A percentile compares a stretch with the other conserved stretches of the same genome.
phyloP scores from a whole-genome alignment of 1,140 invertebrate species.

The Magallana gigas region DNA sequence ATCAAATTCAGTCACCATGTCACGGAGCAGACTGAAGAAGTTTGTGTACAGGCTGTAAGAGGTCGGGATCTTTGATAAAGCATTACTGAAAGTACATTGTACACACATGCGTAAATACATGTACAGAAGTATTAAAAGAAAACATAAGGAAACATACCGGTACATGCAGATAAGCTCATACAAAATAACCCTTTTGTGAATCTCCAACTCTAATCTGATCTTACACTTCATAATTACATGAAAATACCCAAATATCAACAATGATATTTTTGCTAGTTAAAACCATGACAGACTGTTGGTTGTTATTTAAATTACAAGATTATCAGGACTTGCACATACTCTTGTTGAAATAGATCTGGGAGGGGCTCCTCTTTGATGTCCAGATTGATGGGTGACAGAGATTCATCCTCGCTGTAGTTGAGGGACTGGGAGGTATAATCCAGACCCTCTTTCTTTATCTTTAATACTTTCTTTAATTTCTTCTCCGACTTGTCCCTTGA shows the following conservation, averaged over 20 bases:
- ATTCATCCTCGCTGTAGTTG: slow-evolving; percentile 46
- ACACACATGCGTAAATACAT: not conserved
- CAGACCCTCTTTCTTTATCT: slow-evolving; percentile 56
- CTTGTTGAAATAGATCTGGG: slow-evolving; percentile 40
- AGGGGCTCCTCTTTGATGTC: slow-evolving; percentile 60
- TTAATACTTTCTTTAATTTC: slow-evolving; percentile 63
- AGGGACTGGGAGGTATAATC: slow-evolving; percentile 26
- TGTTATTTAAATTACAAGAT: too few relatives aligned
- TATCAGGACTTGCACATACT: slow-evolving; percentile 24
- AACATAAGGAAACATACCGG: too few relatives aligned
- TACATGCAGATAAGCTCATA: too few relatives aligned
- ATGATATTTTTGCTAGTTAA: too few relatives aligned
- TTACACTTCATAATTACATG: too few relatives aligned
- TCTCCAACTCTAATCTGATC: too few relatives aligned
- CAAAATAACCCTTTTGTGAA: too few relatives aligned
- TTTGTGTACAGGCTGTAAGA: slow-evolving; percentile 58
- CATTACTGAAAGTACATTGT: not conserved
- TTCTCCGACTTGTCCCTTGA: slow-evolving; percentile 63
- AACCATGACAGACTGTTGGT: too few relatives aligned
- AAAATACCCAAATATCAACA: too few relatives aligned
- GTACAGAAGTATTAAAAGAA: not conserved
- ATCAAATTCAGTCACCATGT: slow-evolving; percentile 73
- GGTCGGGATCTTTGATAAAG: slow-evolving; percentile 18
- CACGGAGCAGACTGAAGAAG: slow-evolving; percentile 77
- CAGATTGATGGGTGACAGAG: slow-evolving; percentile 46